These are phyloP conservation scores for Drosophila hydei DNA, from an alignment of 1,140 invertebrate genomes.

Conservation along the genomic window DNA sequence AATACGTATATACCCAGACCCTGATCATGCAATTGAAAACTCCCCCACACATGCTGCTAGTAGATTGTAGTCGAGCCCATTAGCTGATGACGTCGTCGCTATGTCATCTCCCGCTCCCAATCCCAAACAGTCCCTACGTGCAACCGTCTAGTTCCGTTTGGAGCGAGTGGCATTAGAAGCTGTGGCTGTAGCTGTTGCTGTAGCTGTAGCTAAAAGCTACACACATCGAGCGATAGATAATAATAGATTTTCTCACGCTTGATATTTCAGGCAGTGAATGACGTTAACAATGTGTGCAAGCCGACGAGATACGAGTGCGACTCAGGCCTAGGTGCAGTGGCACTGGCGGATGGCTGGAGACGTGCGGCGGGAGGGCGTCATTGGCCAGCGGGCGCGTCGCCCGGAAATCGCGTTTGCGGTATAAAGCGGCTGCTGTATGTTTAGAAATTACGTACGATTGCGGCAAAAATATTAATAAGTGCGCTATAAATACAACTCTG, in stretches of 20 bases:
- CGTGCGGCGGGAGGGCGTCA: too few relatives aligned
- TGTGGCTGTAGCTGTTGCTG: constrained; percentile 1
- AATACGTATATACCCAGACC: neutral
- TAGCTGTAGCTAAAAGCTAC: constrained; percentile 32
- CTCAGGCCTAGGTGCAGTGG: constrained; percentile 47
- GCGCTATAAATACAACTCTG: constrained; percentile 55
- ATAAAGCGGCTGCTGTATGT: constrained; percentile 61
- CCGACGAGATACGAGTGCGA: constrained; percentile 32
- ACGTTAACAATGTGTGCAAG: constrained; percentile 78
- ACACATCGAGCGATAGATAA: constrained; percentile 71
- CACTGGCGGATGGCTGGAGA: constrained; percentile 11
- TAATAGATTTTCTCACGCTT: constrained; percentile 82
- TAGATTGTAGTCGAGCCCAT: constrained; percentile 31
- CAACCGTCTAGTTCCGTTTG: constrained; percentile 49
- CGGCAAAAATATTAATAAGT: constrained; percentile 75
- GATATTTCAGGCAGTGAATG: constrained; percentile 79
- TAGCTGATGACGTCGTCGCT: constrained; percentile 42
- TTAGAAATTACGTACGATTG: constrained; percentile 73
- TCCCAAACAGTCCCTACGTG: constrained; percentile 43
- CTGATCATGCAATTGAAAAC: constrained; percentile 9
- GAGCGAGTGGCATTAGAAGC: constrained; percentile 27
- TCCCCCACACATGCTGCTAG: constrained; percentile 1
- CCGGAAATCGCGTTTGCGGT: constrained; percentile 74
- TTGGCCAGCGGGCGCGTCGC: constrained; percentile 47
- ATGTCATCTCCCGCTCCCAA: constrained; percentile 48